Percentiles rank a stretch among this genome's conserved stretches.
phyloP scores from a whole-genome alignment of 2,797 vertebrate species.

The Trematomus bernacchii region DNA sequence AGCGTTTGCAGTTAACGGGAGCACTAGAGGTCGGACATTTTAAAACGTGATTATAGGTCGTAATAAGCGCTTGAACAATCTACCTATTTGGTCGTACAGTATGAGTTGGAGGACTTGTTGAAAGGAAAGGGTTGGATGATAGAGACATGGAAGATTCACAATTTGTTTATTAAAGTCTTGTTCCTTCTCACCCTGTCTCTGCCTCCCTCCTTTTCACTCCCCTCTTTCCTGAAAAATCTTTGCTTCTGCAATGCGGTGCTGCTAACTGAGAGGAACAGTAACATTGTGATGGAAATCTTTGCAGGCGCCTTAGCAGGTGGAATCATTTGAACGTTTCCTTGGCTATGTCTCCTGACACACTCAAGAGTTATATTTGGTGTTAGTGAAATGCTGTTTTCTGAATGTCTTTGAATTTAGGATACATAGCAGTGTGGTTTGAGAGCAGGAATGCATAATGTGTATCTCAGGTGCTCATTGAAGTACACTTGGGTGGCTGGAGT shows the following conservation, averaged over 20 bases:
- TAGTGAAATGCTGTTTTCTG: constrained; percentile 46
- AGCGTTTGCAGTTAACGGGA: too few relatives aligned
- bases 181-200: constrained; percentile 27
- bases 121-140: constrained; percentile 26
- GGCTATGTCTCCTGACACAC: constrained; percentile 37
- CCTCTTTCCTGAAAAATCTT: constrained; percentile 30
- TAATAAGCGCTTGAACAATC: too few relatives aligned
- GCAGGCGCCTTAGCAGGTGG: constrained; percentile 48
- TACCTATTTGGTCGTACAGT: too few relatives aligned
- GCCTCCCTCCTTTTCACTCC: constrained; percentile 25
- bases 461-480: constrained; percentile 56
- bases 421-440: constrained; percentile 28
- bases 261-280: constrained; percentile 45
- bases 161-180: constrained; percentile 73
- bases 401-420: constrained; percentile 49
- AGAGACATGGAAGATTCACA: constrained; percentile 61
- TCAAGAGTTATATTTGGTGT: constrained; percentile 49
- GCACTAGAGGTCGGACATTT: too few relatives aligned
- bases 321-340: constrained; percentile 60
- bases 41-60: too few relatives aligned
- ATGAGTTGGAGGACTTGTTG: too few relatives aligned
- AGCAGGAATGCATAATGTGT: constrained; percentile 47
- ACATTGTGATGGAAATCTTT: constrained; percentile 51
- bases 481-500: constrained; percentile 43
- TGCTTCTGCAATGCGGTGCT: constrained; percentile 49